phyloP scores from a whole-genome alignment of 2,888 invertebrate genomes.

The Lamellibrachia satsuma region DNA sequence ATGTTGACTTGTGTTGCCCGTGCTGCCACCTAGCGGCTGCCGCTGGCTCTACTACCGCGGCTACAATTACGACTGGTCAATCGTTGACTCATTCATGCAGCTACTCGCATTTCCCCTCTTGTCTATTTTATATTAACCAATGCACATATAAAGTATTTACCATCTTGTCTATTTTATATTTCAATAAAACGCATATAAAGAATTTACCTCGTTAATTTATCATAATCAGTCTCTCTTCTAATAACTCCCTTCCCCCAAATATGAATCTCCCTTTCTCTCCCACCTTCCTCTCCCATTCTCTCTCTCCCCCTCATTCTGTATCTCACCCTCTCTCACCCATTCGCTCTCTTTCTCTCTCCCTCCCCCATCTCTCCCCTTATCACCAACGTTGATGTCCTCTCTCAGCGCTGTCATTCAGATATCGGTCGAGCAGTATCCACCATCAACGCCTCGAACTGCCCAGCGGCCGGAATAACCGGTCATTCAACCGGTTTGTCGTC shows the following conservation, averaged over 20 bases:
- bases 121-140: too few relatives aligned
- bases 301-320: neutral
- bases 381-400: neutral
- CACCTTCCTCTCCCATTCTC: neutral
- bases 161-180: too few relatives aligned
- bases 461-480: neutral
- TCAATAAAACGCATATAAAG: too few relatives aligned
- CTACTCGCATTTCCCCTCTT: too few relatives aligned
- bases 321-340: neutral
- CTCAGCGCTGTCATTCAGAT: slow-evolving; percentile 6
- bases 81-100: too few relatives aligned
- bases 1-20: neutral
- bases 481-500: neutral
- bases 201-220: too few relatives aligned
- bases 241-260: too few relatives aligned
- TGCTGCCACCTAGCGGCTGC: neutral
- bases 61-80: too few relatives aligned
- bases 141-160: too few relatives aligned
- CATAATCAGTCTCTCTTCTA: too few relatives aligned
- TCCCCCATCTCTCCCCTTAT: neutral
- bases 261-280: neutral
- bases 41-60: neutral
- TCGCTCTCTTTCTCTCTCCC: neutral
- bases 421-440: neutral
- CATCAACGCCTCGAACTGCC: neutral